Evolutionary conservation across 2,797 vertebrate genomes (phyloP).

Genomic region (Argyrosomus regius): DNA sequence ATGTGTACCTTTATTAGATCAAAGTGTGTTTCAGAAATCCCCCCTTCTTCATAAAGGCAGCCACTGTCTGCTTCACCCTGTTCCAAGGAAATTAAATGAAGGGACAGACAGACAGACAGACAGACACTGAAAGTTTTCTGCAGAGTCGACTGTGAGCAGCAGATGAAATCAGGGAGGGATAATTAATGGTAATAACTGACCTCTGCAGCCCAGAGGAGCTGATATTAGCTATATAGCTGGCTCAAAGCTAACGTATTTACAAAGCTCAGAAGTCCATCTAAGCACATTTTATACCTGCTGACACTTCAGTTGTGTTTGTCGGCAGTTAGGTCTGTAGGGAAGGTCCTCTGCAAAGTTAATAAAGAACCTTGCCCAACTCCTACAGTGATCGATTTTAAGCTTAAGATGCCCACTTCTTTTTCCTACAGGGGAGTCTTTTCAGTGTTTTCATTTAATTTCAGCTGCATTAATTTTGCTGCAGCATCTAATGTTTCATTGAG

Average conservation of each 20-base stretch:
- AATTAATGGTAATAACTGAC: slow-evolving; percentile 71
- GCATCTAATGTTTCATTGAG: slow-evolving; percentile 71
- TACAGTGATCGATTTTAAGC: slow-evolving; percentile 73
- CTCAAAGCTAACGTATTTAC: slow-evolving; percentile 75
- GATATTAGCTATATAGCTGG: slow-evolving; percentile 64
- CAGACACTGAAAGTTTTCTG: slow-evolving; percentile 30
- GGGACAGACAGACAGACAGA: neutral
- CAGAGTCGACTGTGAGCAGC: slow-evolving; percentile 32
- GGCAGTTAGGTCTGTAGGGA: slow-evolving; percentile 67
- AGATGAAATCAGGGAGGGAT: slow-evolving; percentile 44
- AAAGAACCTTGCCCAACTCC: slow-evolving; percentile 71
- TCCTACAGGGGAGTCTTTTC: slow-evolving; percentile 63
- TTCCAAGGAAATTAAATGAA: slow-evolving; percentile 19
- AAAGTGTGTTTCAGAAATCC: slow-evolving; percentile 22
- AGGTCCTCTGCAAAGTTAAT: slow-evolving; percentile 78
- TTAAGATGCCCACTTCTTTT: slow-evolving; percentile 65
- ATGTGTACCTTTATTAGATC: slow-evolving; percentile 44
- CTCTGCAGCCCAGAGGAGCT: slow-evolving; percentile 55
- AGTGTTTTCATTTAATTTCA: slow-evolving; percentile 77
- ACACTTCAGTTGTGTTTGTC: slow-evolving; percentile 79
- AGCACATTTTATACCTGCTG: slow-evolving; percentile 81
- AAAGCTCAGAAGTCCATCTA: slow-evolving; percentile 76
- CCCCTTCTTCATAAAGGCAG: neutral
- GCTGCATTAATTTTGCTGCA: slow-evolving; percentile 73
- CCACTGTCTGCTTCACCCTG: slow-evolving; percentile 6